A percentile compares a stretch with the other conserved stretches of the same genome.
phyloP scores from a whole-genome alignment of 2,888 invertebrate genomes.

The Heliothis peltigera region DNA sequence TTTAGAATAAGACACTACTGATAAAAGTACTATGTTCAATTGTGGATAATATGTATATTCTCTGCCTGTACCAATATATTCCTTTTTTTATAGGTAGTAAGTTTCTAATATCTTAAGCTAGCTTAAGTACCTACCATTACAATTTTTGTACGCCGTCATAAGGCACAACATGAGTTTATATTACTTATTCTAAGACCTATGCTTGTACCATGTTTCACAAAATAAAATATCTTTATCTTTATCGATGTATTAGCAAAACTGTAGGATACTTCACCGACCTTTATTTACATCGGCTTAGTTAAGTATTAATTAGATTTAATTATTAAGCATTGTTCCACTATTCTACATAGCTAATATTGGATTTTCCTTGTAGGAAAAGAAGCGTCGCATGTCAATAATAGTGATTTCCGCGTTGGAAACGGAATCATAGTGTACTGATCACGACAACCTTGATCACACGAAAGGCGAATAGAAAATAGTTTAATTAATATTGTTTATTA shows the following conservation, averaged over 20 bases:
- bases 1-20: too few relatives aligned
- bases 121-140: too few relatives aligned
- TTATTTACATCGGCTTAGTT: constrained; percentile 11
- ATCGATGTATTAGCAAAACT: not conserved
- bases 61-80: too few relatives aligned
- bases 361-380: constrained; percentile 45
- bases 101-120: too few relatives aligned
- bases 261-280: constrained; percentile 12
- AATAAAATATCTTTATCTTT: too few relatives aligned
- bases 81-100: too few relatives aligned
- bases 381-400: constrained; percentile 38
- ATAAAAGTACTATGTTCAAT: too few relatives aligned
- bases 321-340: constrained; percentile 10
- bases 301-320: constrained; percentile 8
- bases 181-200: too few relatives aligned
- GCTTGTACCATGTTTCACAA: too few relatives aligned
- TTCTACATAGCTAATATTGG: not conserved
- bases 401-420: constrained; percentile 37
- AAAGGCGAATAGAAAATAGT: constrained; percentile 23
- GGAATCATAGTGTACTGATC: constrained; percentile 20
- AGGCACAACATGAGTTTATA: too few relatives aligned
- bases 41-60: too few relatives aligned
- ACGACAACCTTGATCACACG: constrained; percentile 37
- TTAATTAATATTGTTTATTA: not conserved
- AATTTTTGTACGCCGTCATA: too few relatives aligned